Conservation (phyloP, 2,888 invertebrate species). For the Timema cristinae region DNA sequence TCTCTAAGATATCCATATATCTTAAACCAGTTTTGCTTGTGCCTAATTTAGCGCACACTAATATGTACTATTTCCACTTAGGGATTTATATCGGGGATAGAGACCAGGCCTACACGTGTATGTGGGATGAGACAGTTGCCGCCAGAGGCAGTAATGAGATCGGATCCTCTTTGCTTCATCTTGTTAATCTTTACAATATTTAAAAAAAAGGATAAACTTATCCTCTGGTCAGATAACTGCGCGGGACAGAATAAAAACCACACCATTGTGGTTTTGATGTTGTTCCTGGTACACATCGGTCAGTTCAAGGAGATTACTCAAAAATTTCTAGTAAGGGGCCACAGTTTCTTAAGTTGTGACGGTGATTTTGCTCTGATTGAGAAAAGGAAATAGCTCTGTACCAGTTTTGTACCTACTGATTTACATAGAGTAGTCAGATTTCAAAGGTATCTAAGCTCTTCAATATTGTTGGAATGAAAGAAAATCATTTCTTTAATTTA, state of each 20-base stretch:
- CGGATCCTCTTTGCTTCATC: background rate
- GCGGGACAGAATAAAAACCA: background rate
- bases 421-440: slow-evolving; percentile 1
- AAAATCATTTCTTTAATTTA: slow-evolving; percentile 15
- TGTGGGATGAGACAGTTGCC: background rate
- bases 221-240: background rate
- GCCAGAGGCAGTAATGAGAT: background rate
- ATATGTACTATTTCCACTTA: background rate
- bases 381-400: background rate
- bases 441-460: background rate
- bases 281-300: slow-evolving; percentile 4
- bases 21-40: background rate
- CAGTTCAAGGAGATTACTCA: background rate
- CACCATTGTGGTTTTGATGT: slow-evolving; percentile 9
- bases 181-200: background rate
- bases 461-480: background rate
- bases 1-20: background rate
- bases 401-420: background rate
- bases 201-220: too few relatives aligned
- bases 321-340: background rate
- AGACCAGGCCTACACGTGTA: background rate
- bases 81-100: background rate
- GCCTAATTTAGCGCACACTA: background rate
- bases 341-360: slow-evolving; percentile 1
- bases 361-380: background rate